phyloP scores from a whole-genome alignment of 53 echinoderm and acorn worm genomes.

The Crossaster papposus region DNA sequence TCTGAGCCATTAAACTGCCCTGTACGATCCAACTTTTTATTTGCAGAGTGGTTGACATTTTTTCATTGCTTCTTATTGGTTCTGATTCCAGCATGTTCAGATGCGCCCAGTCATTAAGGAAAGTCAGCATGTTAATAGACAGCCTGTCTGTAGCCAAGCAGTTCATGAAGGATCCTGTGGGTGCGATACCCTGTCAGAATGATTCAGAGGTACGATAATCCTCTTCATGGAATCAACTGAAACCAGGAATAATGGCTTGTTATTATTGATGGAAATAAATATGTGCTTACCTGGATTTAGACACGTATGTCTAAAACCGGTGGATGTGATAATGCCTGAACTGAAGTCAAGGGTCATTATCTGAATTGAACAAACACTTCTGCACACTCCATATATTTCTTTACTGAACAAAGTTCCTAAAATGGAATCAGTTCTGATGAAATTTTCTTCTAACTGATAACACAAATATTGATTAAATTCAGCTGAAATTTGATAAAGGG shows the following conservation, averaged over 20 bases:
- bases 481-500: background rate
- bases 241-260: background rate
- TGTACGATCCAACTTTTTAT: too few species aligned
- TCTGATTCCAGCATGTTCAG: constrained; percentile 63
- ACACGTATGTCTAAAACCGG: too few species aligned
- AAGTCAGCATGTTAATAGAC: constrained; percentile 71
- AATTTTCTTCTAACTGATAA: too few species aligned
- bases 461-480: background rate
- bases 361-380: too few species aligned
- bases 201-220: constrained; percentile 77
- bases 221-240: background rate
- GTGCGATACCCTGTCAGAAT: constrained; percentile 66
- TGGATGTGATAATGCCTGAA: too few species aligned
- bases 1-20: too few species aligned
- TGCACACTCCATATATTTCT: background rate
- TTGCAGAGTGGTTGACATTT: too few species aligned
- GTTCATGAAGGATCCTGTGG: constrained; percentile 76
- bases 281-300: too few species aligned
- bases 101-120: constrained; percentile 29
- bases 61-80: background rate
- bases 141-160: constrained; percentile 47
- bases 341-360: too few species aligned
- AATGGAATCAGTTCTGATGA: too few species aligned
- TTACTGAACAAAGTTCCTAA: background rate
- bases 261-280: too few species aligned